These are phyloP conservation scores for Adelognathus sp. DNA, from an alignment of 2,888 invertebrate species.

Conservation along the genomic window DNA sequence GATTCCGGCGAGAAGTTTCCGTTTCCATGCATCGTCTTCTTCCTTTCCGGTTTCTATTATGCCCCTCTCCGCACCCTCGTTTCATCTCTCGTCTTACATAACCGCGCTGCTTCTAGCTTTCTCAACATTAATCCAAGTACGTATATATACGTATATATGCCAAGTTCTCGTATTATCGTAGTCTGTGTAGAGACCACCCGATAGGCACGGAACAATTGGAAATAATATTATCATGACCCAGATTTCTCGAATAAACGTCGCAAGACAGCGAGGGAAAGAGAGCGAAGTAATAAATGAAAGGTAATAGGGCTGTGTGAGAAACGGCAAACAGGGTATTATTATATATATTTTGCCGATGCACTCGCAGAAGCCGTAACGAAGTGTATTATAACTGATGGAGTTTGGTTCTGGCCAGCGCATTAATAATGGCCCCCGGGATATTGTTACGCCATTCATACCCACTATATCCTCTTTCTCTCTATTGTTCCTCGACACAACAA, in stretches of 20 bases:
- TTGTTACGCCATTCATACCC: conserved; percentile 3
- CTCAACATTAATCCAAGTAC: neutral
- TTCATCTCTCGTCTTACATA: conserved; percentile 9
- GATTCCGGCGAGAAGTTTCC: conserved; percentile 52
- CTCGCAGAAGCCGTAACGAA: conserved; percentile 13
- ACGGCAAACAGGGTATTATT: conserved; percentile 17
- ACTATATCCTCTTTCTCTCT: conserved; percentile 1
- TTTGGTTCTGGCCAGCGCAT: conserved; percentile 14
- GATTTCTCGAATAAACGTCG: conserved; percentile 1
- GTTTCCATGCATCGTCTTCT: neutral
- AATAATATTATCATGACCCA: conserved; percentile 39
- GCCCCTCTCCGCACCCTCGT: conserved; percentile 5
- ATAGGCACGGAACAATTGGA: conserved; percentile 27
- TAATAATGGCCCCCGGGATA: conserved; percentile 34
- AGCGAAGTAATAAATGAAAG: conserved; percentile 15
- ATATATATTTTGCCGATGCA: conserved; percentile 35
- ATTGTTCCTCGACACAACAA: conserved; percentile 43
- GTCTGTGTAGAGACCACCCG: neutral
- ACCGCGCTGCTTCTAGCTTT: neutral
- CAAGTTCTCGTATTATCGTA: neutral
- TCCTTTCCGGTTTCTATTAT: neutral
- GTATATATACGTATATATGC: too few relatives aligned
- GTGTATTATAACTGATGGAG: conserved; percentile 13
- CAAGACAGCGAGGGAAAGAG: neutral
- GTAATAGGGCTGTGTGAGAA: conserved; percentile 9